These are phyloP conservation scores for Caerostris darwini DNA, from an alignment of 1,140 invertebrate species.

Conservation along the genomic window DNA sequence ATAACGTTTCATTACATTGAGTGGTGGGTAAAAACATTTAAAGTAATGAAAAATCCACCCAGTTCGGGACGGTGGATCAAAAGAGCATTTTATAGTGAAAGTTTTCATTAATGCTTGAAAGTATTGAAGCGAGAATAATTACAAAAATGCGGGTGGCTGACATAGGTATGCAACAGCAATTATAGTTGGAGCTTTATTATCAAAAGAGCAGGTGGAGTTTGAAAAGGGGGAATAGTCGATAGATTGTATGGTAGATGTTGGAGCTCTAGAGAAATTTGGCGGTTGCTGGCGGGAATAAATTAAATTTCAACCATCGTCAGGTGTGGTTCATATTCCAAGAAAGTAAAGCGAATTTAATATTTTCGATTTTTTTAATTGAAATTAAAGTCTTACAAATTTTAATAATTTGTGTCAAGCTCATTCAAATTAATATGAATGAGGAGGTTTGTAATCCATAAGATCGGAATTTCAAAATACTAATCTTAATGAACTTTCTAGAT, in stretches of 20 bases:
- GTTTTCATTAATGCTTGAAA: conserved; percentile 73
- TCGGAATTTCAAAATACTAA: too few relatives aligned
- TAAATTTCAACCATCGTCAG: background rate
- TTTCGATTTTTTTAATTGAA: background rate
- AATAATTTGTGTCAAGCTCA: too few relatives aligned
- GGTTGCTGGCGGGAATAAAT: background rate
- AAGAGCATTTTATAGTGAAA: conserved; percentile 69
- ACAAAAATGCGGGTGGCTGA: conserved; percentile 55
- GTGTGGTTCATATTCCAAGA: background rate
- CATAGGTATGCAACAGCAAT: conserved; percentile 21
- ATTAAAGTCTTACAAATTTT: background rate
- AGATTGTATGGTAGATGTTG: too few relatives aligned
- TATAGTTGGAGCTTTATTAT: conserved; percentile 18
- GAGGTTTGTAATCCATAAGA: too few relatives aligned
- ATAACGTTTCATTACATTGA: conserved; percentile 77
- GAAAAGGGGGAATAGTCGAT: background rate
- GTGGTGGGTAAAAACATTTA: conserved; percentile 77
- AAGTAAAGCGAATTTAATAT: background rate
- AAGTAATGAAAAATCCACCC: conserved; percentile 77
- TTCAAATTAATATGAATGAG: too few relatives aligned
- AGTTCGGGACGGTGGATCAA: conserved; percentile 29
- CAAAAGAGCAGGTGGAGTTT: conserved; percentile 13
- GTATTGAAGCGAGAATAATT: conserved; percentile 74
- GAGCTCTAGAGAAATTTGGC: too few relatives aligned
- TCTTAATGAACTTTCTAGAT: too few relatives aligned